phyloP scores from a whole-genome alignment of 2,888 invertebrate species.

The Eupsilia transversa region DNA sequence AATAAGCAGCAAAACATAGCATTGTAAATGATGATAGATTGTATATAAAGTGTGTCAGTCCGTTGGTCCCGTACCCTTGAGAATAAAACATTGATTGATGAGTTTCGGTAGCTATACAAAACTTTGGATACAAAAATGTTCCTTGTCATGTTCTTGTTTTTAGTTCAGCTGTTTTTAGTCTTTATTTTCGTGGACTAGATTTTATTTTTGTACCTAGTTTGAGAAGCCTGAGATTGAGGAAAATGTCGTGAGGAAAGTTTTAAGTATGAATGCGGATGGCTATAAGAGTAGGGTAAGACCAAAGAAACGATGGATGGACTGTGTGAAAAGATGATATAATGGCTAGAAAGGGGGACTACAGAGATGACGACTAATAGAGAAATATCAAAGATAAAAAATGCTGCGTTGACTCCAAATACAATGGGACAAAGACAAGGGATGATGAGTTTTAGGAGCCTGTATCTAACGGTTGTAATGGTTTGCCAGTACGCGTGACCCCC shows the following conservation, averaged over 20 bases:
- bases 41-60: constrained; percentile 35
- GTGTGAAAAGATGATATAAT: neutral
- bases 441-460: neutral
- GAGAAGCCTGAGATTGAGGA: neutral
- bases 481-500: no score
- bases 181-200: neutral
- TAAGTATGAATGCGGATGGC: neutral
- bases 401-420: neutral
- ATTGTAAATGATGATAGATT: constrained; percentile 60
- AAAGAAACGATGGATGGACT: neutral
- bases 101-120: constrained; percentile 39
- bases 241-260: neutral
- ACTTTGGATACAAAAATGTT: constrained; percentile 33
- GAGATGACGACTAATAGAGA: neutral
- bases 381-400: no score
- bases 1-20: constrained; percentile 51
- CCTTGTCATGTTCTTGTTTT: constrained; percentile 28
- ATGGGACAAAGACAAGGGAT: neutral
- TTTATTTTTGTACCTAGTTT: neutral
- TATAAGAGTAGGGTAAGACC: no score
- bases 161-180: constrained; percentile 3
- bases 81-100: constrained; percentile 62
- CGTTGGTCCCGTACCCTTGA: constrained; percentile 33
- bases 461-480: no score
- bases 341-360: neutral